A percentile compares a stretch with the other conserved stretches of the same genome.
Conservation (phyloP, 2,888 invertebrate species). For the Cerastis leucographa region DNA sequence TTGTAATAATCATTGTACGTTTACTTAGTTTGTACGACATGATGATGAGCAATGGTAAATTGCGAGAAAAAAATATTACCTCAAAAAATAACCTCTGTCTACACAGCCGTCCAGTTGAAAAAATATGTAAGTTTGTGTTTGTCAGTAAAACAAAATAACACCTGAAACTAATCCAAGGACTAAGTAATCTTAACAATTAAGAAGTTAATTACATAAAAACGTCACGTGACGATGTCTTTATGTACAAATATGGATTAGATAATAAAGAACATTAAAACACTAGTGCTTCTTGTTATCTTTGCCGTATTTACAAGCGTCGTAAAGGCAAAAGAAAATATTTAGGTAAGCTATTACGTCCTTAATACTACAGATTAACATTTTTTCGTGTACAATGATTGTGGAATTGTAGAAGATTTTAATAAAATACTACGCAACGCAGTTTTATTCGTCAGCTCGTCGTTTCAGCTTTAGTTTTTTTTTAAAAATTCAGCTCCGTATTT, state of each 20-base stretch:
- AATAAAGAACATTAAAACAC: slow-evolving; percentile 58
- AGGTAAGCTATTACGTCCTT: slow-evolving; percentile 53
- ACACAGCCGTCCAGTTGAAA: neutral
- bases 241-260: slow-evolving; percentile 54
- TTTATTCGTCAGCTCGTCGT: too few species aligned
- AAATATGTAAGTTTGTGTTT: neutral
- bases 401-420: slow-evolving; percentile 14
- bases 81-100: too few species aligned
- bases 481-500: neutral
- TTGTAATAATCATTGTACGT: neutral
- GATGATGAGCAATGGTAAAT: neutral
- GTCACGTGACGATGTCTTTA: slow-evolving; percentile 22
- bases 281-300: slow-evolving; percentile 61
- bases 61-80: neutral
- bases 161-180: slow-evolving; percentile 28
- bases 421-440: neutral
- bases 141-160: slow-evolving; percentile 13
- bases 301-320: slow-evolving; percentile 50
- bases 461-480: neutral
- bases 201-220: slow-evolving; percentile 38
- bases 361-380: slow-evolving; percentile 47
- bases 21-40: neutral
- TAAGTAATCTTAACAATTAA: slow-evolving; percentile 49
- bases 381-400: slow-evolving; percentile 17
- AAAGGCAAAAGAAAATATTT: slow-evolving; percentile 62